Evolutionary conservation across 1,140 invertebrate genomes (phyloP).

Genomic region (Diachasma alloeum): DNA sequence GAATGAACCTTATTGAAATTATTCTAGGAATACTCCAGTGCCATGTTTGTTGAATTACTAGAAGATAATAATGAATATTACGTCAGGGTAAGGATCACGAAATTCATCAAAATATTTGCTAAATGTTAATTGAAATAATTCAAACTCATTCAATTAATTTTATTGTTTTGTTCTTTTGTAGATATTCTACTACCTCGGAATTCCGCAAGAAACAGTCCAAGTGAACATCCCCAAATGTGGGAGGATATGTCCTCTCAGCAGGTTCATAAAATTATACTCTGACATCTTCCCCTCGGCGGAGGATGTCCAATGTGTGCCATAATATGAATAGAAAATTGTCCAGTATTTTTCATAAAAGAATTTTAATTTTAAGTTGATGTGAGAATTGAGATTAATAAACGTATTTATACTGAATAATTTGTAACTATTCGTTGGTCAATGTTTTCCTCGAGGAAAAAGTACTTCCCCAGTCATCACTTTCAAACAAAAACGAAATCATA

Average conservation of each 20-base stretch:
- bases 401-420: background rate
- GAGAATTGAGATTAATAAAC: background rate
- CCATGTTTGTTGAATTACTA: constrained; percentile 56
- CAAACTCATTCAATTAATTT: background rate
- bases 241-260: constrained; percentile 50
- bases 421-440: too few relatives aligned
- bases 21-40: too few relatives aligned
- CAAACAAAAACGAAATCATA: too few relatives aligned
- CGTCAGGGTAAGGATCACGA: constrained; percentile 36
- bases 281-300: constrained; percentile 39
- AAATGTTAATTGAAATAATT: background rate
- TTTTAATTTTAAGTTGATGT: background rate
- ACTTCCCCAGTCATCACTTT: too few relatives aligned
- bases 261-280: constrained; percentile 46
- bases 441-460: too few relatives aligned
- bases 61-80: constrained; percentile 29
- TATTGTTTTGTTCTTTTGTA: background rate
- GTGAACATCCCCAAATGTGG: constrained; percentile 45
- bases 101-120: background rate
- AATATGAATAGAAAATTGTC: background rate
- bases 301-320: constrained; percentile 32
- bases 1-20: too few relatives aligned
- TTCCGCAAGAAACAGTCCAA: constrained; percentile 27
- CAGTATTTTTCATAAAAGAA: too few relatives aligned
- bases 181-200: constrained; percentile 32